These are phyloP conservation scores for Sepiola atlantica DNA, from an alignment of 2,888 invertebrate genomes.

Conservation along the genomic window DNA sequence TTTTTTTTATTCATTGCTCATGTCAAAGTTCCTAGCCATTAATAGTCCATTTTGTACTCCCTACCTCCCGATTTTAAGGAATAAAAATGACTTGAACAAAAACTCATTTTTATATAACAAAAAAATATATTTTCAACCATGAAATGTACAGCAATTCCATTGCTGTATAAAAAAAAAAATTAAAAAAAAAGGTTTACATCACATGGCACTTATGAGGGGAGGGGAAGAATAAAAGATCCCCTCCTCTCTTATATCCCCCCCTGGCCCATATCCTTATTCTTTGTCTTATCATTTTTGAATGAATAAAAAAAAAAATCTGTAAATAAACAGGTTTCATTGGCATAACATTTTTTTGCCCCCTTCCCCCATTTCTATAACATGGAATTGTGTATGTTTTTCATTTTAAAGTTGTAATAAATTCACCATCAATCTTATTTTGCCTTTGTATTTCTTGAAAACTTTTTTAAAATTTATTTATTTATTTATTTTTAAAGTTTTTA, in stretches of 20 bases:
- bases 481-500: too few species aligned
- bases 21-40: not conserved
- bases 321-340: constrained; percentile 36
- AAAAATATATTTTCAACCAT: constrained; percentile 4
- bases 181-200: not conserved
- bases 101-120: not conserved
- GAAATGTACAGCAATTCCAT: not conserved
- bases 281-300: too few species aligned
- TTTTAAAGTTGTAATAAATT: not conserved
- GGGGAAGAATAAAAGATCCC: too few species aligned
- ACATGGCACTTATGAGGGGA: not conserved
- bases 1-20: not conserved
- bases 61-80: not conserved
- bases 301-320: constrained; percentile 35
- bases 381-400: constrained; percentile 18
- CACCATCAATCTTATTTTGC: not conserved
- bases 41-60: not conserved
- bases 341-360: not conserved
- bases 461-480: too few species aligned
- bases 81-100: not conserved
- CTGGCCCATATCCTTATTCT: not conserved
- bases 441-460: not conserved
- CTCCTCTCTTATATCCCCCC: not conserved
- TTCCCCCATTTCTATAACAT: not conserved
- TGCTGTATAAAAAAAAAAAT: not conserved